These are phyloP conservation scores for Ptychadena robeensis DNA, from an alignment of 2,797 vertebrate species.

Conservation along the genomic window DNA sequence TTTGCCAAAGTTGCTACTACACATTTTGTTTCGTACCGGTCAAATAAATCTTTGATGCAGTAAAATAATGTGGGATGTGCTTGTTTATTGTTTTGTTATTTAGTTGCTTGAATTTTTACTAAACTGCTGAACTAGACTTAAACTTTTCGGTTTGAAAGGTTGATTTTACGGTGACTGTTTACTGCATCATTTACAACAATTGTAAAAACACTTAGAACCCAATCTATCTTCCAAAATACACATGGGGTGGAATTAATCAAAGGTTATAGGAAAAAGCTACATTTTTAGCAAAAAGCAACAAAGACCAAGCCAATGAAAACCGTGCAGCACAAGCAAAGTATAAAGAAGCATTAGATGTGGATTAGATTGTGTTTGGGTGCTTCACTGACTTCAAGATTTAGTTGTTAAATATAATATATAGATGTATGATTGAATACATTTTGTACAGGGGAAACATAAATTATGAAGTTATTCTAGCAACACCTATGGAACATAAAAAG, in stretches of 20 bases:
- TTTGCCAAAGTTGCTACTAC: constrained; percentile 36
- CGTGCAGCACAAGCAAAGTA: background rate
- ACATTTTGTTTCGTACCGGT: constrained; percentile 39
- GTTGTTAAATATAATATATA: background rate
- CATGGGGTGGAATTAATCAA: constrained; percentile 53
- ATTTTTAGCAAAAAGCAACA: constrained; percentile 45
- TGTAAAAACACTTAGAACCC: constrained; percentile 55
- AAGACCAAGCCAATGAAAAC: constrained; percentile 41
- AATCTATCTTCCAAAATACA: constrained; percentile 55
- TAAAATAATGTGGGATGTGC: constrained; percentile 29
- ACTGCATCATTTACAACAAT: constrained; percentile 56
- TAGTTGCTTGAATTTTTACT: constrained; percentile 33
- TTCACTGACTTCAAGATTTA: background rate
- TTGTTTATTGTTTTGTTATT: constrained; percentile 50
- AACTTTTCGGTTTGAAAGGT: constrained; percentile 27
- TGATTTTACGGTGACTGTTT: constrained; percentile 41
- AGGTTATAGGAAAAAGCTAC: constrained; percentile 46
- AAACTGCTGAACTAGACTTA: constrained; percentile 33
- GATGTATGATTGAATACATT: too few species aligned
- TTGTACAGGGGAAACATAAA: too few species aligned
- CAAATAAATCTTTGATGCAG: constrained; percentile 29
- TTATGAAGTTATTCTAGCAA: too few species aligned
- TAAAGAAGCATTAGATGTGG: background rate
- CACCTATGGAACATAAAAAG: too few species aligned
- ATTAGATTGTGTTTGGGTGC: background rate